A percentile compares a stretch with the other conserved stretches of the same genome.
Conservation (phyloP, 2,113 vertebrate genomes). For the Orthochromis malagaraziensis region DNA sequence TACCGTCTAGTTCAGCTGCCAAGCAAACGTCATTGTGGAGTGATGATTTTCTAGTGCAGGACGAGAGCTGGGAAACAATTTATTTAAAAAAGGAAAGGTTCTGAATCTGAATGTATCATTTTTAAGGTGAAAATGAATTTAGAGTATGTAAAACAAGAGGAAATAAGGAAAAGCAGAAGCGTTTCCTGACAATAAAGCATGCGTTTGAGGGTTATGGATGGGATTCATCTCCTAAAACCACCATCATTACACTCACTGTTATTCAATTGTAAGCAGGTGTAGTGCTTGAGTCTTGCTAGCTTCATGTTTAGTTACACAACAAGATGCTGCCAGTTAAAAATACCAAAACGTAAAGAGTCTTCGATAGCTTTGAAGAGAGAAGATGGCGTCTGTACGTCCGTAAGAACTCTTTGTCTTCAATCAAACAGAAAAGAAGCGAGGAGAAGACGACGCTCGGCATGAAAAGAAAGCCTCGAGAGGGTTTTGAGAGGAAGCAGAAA, state of each 20-base stretch:
- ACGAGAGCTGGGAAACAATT: neutral
- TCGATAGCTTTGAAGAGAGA: neutral
- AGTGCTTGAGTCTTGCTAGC: neutral
- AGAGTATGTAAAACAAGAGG: neutral
- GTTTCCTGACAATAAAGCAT: neutral
- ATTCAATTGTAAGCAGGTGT: neutral
- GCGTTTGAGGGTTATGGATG: neutral
- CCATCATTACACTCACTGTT: neutral
- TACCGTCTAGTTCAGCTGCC: neutral
- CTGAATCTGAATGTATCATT: neutral
- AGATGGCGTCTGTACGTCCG: neutral
- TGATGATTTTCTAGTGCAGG: neutral
- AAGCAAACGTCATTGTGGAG: neutral
- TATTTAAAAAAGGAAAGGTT: neutral
- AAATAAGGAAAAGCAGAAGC: neutral
- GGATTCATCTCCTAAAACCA: neutral
- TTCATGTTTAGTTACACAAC: neutral
- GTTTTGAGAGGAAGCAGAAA: neutral
- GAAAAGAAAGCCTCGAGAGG: slow-evolving; percentile 6
- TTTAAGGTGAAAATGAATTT: neutral
- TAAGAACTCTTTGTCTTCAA: slow-evolving; percentile 11
- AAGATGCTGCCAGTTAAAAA: neutral
- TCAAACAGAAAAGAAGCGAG: neutral
- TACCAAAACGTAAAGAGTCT: neutral
- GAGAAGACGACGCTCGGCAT: neutral